Evolutionary conservation across 2,113 vertebrate species (phyloP).

Genomic region (Parotia lawesii): DNA sequence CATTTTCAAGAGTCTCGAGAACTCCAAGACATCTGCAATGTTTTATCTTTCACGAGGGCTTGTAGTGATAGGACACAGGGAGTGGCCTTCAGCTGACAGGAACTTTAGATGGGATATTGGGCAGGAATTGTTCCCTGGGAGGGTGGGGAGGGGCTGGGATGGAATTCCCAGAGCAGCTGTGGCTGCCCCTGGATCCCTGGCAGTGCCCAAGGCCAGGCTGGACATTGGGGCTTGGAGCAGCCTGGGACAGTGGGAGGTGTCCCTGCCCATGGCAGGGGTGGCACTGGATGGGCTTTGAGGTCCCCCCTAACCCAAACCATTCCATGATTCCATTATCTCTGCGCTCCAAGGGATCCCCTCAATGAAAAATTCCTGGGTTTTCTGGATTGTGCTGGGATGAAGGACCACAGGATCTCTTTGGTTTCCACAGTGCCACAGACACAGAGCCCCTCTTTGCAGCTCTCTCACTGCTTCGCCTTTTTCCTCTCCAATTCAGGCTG

Average conservation of each 20-base stretch:
- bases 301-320: accelerated
- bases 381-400: background rate
- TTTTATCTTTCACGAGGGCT: background rate
- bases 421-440: background rate
- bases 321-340: background rate
- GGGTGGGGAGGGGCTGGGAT: background rate
- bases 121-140: background rate
- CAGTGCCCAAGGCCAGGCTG: background rate
- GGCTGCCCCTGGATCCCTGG: background rate
- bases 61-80: background rate
- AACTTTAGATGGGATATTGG: accelerated
- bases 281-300: accelerated
- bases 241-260: background rate
- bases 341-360: background rate
- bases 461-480: background rate
- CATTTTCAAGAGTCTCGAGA: background rate
- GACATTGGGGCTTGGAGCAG: background rate
- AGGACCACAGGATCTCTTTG: background rate
- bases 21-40: background rate
- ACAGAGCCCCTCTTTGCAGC: background rate
- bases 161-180: background rate
- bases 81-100: background rate
- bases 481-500: background rate
- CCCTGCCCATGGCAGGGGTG: background rate
- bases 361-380: background rate